These are phyloP conservation scores for Pygoscelis adeliae DNA, from an alignment of 2,113 vertebrate genomes.

Conservation along the genomic window DNA sequence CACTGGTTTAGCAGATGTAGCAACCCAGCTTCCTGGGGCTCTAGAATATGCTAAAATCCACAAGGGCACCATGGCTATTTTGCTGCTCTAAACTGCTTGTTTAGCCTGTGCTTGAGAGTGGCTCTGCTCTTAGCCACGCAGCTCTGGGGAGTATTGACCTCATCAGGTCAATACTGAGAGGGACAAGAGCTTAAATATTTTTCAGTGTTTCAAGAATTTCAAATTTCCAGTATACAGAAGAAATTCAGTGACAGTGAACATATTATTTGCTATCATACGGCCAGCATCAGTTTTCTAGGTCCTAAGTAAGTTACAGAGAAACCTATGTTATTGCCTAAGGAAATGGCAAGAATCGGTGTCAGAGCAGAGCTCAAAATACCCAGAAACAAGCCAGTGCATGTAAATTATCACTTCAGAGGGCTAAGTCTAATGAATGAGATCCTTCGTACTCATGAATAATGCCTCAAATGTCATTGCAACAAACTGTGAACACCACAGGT, in stretches of 20 bases:
- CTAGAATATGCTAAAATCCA: neutral
- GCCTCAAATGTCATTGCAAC: neutral
- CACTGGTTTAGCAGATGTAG: neutral
- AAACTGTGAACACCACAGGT: neutral
- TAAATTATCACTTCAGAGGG: neutral
- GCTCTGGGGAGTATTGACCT: neutral
- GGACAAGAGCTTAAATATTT: neutral
- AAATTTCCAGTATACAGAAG: neutral
- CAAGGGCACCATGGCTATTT: neutral
- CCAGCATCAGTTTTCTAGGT: neutral
- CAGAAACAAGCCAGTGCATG: neutral
- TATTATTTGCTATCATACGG: neutral
- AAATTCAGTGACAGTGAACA: neutral
- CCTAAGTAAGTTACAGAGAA: conserved; percentile 7
- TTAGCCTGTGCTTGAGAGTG: neutral
- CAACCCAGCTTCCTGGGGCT: neutral
- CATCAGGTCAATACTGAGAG: neutral
- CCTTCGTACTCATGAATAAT: neutral
- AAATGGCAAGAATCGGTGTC: neutral
- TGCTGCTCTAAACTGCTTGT: neutral
- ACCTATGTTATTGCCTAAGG: neutral
- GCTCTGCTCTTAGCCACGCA: neutral
- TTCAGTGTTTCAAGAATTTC: neutral
- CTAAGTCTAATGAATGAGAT: neutral
- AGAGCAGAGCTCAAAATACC: neutral